Evolutionary conservation across 2,797 vertebrate genomes (phyloP).

Genomic region (Alcedo quadribrachys): DNA sequence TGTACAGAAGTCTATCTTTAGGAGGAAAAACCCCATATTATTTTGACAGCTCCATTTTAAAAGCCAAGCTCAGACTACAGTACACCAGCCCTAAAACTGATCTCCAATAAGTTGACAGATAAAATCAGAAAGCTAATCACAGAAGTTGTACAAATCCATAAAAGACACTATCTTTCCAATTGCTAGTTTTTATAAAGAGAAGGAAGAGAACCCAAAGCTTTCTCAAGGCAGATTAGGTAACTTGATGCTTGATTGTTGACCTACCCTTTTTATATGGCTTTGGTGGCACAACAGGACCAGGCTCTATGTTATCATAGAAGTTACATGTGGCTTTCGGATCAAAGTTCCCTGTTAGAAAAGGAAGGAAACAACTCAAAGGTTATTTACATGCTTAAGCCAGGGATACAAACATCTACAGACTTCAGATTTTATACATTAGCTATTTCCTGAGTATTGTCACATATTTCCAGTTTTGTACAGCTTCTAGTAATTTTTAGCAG

Average conservation of each 20-base stretch:
- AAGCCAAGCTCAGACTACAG: background rate
- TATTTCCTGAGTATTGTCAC: background rate
- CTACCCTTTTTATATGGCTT: conserved; percentile 92
- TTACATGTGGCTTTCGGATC: conserved; percentile 93
- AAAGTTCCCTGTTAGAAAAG: conserved; percentile 88
- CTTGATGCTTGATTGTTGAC: background rate
- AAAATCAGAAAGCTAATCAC: background rate
- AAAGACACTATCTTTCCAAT: background rate
- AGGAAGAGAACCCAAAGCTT: background rate
- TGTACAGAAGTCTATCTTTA: background rate
- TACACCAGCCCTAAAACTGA: background rate
- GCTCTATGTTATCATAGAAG: conserved; percentile 97
- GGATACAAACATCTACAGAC: background rate
- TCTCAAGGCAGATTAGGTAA: background rate
- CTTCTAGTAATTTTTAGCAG: background rate
- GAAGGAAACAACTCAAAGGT: background rate
- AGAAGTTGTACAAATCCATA: background rate
- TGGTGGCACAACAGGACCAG: conserved; percentile 92
- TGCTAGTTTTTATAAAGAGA: background rate
- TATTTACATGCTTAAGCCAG: background rate
- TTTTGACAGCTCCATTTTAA: background rate
- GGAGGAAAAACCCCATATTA: background rate
- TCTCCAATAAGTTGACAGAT: background rate
- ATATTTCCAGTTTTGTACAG: background rate
- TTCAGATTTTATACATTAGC: background rate